Conservation (phyloP, 2,797 vertebrate species). For the Syngnathus rostellatus region DNA sequence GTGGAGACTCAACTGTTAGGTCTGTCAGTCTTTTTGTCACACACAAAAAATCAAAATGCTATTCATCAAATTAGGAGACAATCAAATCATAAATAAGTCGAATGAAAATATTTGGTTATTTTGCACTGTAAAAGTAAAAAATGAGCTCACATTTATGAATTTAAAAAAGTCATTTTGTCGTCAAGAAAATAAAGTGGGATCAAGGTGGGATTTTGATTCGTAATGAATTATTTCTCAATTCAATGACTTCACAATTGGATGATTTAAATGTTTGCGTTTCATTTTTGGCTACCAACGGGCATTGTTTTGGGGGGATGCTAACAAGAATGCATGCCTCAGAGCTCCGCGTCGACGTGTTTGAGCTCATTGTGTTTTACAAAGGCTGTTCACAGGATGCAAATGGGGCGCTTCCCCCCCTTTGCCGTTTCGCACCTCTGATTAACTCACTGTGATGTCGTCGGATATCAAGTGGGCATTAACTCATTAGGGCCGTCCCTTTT, state of each 20-base stretch:
- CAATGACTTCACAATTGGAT: neutral
- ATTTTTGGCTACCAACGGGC: neutral
- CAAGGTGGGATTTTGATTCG: neutral
- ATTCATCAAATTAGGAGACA: no score
- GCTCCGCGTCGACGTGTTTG: slow-evolving; percentile 9
- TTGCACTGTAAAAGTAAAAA: no score
- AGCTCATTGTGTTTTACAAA: slow-evolving; percentile 30
- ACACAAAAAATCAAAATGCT: no score
- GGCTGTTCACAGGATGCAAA: slow-evolving; percentile 62
- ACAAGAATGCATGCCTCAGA: neutral
- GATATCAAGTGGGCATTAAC: slow-evolving; percentile 51
- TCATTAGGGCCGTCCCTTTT: slow-evolving; percentile 46
- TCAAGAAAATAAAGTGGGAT: no score
- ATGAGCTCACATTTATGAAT: no score
- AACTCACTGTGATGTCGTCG: slow-evolving; percentile 53
- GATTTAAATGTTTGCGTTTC: neutral
- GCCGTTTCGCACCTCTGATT: slow-evolving; percentile 64
- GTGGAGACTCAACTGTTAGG: no score
- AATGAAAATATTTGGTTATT: no score
- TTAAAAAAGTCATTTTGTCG: no score
- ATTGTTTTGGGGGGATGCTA: neutral
- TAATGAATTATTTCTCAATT: neutral
- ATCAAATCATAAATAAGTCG: no score
- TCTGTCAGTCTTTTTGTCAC: no score
- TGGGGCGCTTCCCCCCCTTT: slow-evolving; percentile 47